Evolutionary conservation across 2,888 invertebrate genomes (phyloP).

Genomic region (Urechis unicinctus): DNA sequence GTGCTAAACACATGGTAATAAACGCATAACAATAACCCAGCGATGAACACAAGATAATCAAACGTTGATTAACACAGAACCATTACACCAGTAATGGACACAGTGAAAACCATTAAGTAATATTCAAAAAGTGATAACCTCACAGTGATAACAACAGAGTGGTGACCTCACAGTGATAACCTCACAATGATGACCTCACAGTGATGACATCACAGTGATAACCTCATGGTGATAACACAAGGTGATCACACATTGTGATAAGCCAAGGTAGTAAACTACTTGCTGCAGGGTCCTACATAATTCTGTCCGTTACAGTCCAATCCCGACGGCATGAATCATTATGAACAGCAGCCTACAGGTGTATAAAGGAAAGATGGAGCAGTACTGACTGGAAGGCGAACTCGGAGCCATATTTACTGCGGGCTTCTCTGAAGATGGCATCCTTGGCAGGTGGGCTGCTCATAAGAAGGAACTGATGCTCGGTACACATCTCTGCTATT

Average conservation of each 20-base stretch:
- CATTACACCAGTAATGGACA: too few species aligned
- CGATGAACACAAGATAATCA: too few species aligned
- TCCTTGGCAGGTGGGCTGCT: constrained; percentile 44
- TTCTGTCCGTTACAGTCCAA: background rate
- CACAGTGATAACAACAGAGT: too few species aligned
- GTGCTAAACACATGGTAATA: too few species aligned
- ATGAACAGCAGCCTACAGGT: background rate
- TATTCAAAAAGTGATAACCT: too few species aligned
- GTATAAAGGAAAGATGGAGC: background rate
- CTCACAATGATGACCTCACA: constrained; percentile 4
- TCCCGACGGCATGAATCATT: background rate
- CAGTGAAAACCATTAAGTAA: too few species aligned
- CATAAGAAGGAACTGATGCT: constrained; percentile 40
- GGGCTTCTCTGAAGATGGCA: constrained; percentile 29
- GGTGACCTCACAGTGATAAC: too few species aligned
- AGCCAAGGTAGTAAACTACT: too few species aligned
- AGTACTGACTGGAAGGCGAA: constrained; percentile 44
- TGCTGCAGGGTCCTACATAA: background rate
- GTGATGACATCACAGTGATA: background rate
- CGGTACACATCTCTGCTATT: constrained; percentile 37
- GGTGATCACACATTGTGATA: background rate
- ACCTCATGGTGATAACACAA: background rate
- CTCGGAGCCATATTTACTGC: constrained; percentile 32
- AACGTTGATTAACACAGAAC: too few species aligned
- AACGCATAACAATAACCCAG: too few species aligned